Evolutionary conservation across 2,113 vertebrate species (phyloP).

Genomic region (Pleuronectes platessa): DNA sequence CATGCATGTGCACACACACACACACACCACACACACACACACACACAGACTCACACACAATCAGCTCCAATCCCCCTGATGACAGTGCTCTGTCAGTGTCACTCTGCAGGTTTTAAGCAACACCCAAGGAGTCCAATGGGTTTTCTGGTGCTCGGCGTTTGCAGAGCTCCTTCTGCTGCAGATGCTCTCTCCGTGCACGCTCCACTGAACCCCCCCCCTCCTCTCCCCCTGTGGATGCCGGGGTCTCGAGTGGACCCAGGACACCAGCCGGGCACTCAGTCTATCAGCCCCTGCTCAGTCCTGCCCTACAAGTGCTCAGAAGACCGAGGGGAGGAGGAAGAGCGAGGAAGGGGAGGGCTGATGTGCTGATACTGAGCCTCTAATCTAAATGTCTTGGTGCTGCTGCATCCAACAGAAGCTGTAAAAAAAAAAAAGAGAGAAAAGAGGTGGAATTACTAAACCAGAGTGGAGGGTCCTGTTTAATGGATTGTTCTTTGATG

Average conservation of each 20-base stretch:
- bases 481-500: slow-evolving; percentile 23
- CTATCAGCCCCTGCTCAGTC: slow-evolving; percentile 45
- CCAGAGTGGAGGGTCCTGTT: slow-evolving; percentile 39
- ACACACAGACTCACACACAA: slow-evolving; percentile 7
- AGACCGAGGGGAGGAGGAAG: slow-evolving; percentile 3
- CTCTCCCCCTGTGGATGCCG: slow-evolving; percentile 32
- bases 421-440: slow-evolving; percentile 25
- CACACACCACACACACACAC: slow-evolving; percentile 10
- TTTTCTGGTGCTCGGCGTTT: slow-evolving; percentile 33
- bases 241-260: slow-evolving; percentile 59
- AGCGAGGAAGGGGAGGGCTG: slow-evolving; percentile 41
- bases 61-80: slow-evolving; percentile 46
- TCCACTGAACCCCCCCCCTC: slow-evolving; percentile 49
- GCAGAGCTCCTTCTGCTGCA: slow-evolving; percentile 55
- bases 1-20: slow-evolving; percentile 8
- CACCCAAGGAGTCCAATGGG: slow-evolving; percentile 53
- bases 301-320: slow-evolving; percentile 61
- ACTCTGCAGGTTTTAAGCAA: slow-evolving; percentile 51
- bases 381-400: slow-evolving; percentile 31
- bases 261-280: slow-evolving; percentile 52
- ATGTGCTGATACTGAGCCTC: slow-evolving; percentile 29
- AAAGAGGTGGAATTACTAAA: slow-evolving; percentile 36
- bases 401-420: slow-evolving; percentile 50
- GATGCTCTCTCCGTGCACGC: slow-evolving; percentile 6
- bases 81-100: slow-evolving; percentile 56